Percentiles rank a stretch among this genome's conserved stretches.
phyloP scores from a whole-genome alignment of 2,797 vertebrate species.

The Pseudopleuronectes americanus region DNA sequence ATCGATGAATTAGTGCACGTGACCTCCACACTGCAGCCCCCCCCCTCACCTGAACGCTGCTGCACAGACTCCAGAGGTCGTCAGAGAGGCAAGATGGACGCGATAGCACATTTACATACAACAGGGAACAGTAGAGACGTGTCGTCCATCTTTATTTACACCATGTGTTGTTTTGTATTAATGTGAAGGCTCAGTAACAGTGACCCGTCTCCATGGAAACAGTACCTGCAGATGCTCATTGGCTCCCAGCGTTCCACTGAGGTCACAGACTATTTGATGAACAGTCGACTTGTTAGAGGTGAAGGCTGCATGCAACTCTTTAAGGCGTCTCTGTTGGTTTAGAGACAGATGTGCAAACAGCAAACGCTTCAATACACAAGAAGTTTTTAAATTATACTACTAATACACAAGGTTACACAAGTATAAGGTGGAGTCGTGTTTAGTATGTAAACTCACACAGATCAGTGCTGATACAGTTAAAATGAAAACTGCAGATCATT shows the following conservation, averaged over 20 bases:
- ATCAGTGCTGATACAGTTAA: no score
- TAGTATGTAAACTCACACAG: no score
- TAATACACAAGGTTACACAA: no score
- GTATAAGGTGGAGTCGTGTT: neutral
- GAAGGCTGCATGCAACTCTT: slow-evolving; percentile 85
- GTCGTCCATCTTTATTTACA: no score
- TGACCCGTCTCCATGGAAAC: neutral
- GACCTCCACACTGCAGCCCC: no score
- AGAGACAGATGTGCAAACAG: slow-evolving; percentile 54
- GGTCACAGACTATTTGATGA: slow-evolving; percentile 74
- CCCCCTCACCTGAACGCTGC: no score
- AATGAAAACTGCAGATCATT: no score
- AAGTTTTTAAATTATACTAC: neutral
- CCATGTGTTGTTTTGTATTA: neutral
- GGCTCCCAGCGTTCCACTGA: slow-evolving; percentile 46
- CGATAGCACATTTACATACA: no score
- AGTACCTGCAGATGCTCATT: slow-evolving; percentile 87
- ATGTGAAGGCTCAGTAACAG: neutral
- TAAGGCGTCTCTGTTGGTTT: slow-evolving; percentile 84
- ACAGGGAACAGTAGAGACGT: no score
- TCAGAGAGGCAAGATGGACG: no score
- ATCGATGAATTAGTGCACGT: no score
- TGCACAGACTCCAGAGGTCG: no score
- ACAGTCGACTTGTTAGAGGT: slow-evolving; percentile 82
- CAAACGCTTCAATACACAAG: neutral